Evolutionary conservation across 2,888 invertebrate species (phyloP), one percentile per base, ranked within the genome.

Genomic region (Beris morrisii): DNA sequence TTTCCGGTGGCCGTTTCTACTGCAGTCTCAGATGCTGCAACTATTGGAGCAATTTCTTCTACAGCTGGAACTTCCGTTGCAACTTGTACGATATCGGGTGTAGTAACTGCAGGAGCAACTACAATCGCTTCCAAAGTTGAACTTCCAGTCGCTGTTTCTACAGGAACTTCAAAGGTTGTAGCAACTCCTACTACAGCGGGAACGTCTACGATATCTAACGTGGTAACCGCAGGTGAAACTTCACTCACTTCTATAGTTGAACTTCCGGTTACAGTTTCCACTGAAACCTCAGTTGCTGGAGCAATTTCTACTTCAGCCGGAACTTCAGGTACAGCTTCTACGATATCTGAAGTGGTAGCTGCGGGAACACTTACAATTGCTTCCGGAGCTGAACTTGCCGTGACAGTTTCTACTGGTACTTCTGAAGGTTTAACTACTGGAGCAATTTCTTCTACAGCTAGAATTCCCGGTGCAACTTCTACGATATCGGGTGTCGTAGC

Each of bases 371-470:
- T 22, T 22, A 22, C 22, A 22, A 22, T 22, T 22, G 22, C 22
- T 22, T 22, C 22, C 3, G 22, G 3, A 22, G 22, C 22, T 22
- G 3, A 22, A 22, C 22, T 22, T 22, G 2, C 22, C 22, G 22
- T 3, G 22, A 3, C 22, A 22, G 22, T 22, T 22, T 22, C 22
- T 22, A 22, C 22, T 22, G 22, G 22, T 2, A 22, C 22, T 32
- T 63, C 11, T 12, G 44, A 38, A 54, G 52, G 22, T 32, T 48
- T 64, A 55, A 50, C 31, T 57, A 22, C 22, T 22, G 22, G 22
- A 22, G 22, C 22, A 22, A 22, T 22, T 22, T 22, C 22, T 22
- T 22, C 15, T 6, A 52, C 55, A 1, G 67, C 28, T 0, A 44
- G 5, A 12, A 59, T 65, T 4, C 6, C 57, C 11, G 46, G 48